Base-by-base conservation (phyloP, 2,888 invertebrate species). In the Dorcus hopei region DNA sequence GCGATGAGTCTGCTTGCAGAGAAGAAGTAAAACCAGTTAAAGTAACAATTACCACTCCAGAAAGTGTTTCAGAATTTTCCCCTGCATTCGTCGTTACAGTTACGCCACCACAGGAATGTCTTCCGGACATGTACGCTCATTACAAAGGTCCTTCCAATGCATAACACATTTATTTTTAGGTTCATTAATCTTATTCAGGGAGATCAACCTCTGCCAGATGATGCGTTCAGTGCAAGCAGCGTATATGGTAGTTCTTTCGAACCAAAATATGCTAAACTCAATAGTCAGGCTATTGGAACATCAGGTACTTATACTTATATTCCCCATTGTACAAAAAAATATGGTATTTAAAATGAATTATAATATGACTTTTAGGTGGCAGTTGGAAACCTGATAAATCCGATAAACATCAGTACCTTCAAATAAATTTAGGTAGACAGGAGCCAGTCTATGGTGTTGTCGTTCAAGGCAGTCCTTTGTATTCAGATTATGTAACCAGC, bases 401-500 rank as follows among this genome's bases (percentile, higher is more conserved):
- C 23, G 84, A 89, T 70, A 71, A 78, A 64, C 79, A 86, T 68
- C 89, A 90, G 74, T 92, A 86, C 79, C 77, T 93, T 60, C 85
- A 90, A 76, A 69, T 78, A 0, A 67, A 77, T 67, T 80, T 94
- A 42, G 84, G 85, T 0, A 79, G 79, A 7, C 80, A 83, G 2
- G 85, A 87, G 69, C 87, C 89, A 0, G 74, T 95, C 14, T 91
- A 90, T 71, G 94, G 92, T 0, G 80, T 93, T 0, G 77, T 85
- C 8, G 75, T 91, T 64, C 87, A 87, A 69, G 93, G 93, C 16
- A 87, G 85, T 72, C 85, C 87, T 0, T 70, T 83, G 2, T 84
- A 84, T 59, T 83, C 88, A 64, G 85, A 89, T 70, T 91, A 86
- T 75, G 90, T 94, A 42, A 91, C 90, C 14, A 87, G 90, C 68